These are phyloP conservation scores for Sebastes wilsoni DNA, from an alignment of 2,797 vertebrate species.

Conservation along the genomic window DNA sequence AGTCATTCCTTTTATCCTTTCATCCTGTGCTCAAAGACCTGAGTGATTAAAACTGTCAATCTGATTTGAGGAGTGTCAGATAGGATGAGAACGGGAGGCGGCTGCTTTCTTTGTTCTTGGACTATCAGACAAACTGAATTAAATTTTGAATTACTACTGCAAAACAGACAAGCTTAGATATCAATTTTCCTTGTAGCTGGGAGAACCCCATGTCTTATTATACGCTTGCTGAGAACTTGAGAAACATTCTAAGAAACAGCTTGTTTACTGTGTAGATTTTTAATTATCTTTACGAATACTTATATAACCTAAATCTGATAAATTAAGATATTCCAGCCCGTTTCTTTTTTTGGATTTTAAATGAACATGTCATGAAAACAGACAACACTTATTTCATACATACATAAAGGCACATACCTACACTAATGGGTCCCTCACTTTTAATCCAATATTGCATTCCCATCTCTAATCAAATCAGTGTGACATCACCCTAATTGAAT, in stretches of 20 bases:
- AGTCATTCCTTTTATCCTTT: slow-evolving; percentile 26
- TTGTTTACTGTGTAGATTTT: neutral
- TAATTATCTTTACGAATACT: neutral
- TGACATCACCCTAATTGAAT: slow-evolving; percentile 71
- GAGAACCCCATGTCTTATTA: slow-evolving; percentile 1
- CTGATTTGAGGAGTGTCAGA: neutral
- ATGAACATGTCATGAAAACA: neutral
- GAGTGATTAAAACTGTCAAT: slow-evolving; percentile 9
- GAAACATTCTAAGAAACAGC: neutral
- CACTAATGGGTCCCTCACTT: slow-evolving; percentile 34
- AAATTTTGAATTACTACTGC: neutral
- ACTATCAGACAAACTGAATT: neutral
- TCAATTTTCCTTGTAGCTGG: neutral
- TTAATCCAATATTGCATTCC: slow-evolving; percentile 59
- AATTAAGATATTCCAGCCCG: neutral
- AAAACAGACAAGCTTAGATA: neutral
- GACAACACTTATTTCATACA: slow-evolving; percentile 23
- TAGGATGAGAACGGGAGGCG: neutral
- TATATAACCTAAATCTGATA: slow-evolving; percentile 17
- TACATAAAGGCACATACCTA: slow-evolving; percentile 46
- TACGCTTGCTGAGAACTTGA: neutral
- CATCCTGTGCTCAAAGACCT: neutral
- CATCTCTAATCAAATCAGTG: slow-evolving; percentile 69
- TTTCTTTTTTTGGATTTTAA: slow-evolving; percentile 19
- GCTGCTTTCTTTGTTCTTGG: neutral